These are phyloP conservation scores for Creontiades dilutus DNA, from an alignment of 2,888 invertebrate species.

Conservation along the genomic window DNA sequence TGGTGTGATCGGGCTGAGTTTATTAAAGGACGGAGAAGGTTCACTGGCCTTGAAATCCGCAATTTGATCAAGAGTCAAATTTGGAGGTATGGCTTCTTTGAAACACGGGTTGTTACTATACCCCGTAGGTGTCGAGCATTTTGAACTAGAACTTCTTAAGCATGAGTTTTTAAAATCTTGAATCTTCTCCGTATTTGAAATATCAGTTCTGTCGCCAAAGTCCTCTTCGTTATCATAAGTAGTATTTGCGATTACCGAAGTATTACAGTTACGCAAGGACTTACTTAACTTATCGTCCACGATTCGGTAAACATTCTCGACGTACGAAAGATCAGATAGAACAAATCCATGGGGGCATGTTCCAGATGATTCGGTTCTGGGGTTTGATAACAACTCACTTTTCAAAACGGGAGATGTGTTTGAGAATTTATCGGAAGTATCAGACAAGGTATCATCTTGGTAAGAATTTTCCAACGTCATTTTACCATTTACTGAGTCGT, in stretches of 20 bases:
- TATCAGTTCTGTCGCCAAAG: not conserved
- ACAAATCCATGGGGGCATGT: not conserved
- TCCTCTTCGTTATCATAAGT: not conserved
- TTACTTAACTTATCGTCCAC: not conserved
- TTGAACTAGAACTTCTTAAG: too few relatives aligned
- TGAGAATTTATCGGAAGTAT: not conserved
- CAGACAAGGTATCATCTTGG: not conserved
- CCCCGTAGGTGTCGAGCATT: too few relatives aligned
- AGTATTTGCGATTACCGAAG: not conserved
- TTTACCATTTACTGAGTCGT: not conserved
- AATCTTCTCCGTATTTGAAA: too few relatives aligned
- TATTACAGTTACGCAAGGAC: not conserved
- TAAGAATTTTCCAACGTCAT: not conserved
- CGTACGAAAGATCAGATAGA: not conserved
- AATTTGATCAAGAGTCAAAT: too few relatives aligned
- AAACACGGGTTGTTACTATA: not conserved
- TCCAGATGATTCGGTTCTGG: not conserved
- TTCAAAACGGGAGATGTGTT: not conserved
- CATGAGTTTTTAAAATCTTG: too few relatives aligned
- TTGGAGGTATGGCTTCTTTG: not conserved
- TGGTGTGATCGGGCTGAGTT: too few relatives aligned
- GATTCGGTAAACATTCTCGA: not conserved
- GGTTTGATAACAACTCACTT: not conserved
- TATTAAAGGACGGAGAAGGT: too few relatives aligned
- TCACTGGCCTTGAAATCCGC: too few relatives aligned